Conservation (phyloP, 2,888 invertebrate genomes). For the Pristionchus arcanus region DNA sequence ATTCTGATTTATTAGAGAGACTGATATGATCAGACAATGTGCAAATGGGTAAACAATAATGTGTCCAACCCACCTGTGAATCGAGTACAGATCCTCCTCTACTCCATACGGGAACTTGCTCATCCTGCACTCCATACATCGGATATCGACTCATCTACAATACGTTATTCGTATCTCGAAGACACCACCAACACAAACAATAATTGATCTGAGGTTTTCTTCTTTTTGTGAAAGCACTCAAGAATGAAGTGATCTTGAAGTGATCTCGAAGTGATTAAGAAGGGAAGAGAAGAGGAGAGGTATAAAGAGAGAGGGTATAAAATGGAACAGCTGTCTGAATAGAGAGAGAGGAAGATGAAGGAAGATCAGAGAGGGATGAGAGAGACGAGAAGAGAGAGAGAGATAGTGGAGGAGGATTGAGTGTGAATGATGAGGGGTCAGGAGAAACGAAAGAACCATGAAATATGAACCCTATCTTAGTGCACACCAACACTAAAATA, state of each 20-base stretch:
- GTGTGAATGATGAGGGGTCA: slow-evolving; percentile 17
- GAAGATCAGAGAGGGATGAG: neutral
- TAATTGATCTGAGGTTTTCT: neutral
- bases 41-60: neutral
- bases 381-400: neutral
- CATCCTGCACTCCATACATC: slow-evolving; percentile 48
- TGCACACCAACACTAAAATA: neutral
- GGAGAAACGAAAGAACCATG: neutral
- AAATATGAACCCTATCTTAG: neutral
- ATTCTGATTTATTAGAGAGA: too few species aligned
- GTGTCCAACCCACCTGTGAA: neutral
- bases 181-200: neutral
- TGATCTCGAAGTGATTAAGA: slow-evolving; percentile 20
- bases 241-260: neutral
- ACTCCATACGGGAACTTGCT: slow-evolving; percentile 53
- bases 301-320: neutral
- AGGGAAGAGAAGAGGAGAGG: neutral
- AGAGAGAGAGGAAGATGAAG: slow-evolving; percentile 13
- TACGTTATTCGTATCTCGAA: neutral
- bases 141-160: slow-evolving; percentile 53
- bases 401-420: neutral
- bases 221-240: slow-evolving; percentile 3
- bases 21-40: neutral
- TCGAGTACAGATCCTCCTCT: slow-evolving; percentile 55
- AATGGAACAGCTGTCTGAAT: slow-evolving; percentile 46